A percentile compares a stretch with the other conserved stretches of the same genome.
These are phyloP conservation scores for Acrocyrtus sp. DNA, from an alignment of 2,888 invertebrate species.

Conservation along the genomic window DNA sequence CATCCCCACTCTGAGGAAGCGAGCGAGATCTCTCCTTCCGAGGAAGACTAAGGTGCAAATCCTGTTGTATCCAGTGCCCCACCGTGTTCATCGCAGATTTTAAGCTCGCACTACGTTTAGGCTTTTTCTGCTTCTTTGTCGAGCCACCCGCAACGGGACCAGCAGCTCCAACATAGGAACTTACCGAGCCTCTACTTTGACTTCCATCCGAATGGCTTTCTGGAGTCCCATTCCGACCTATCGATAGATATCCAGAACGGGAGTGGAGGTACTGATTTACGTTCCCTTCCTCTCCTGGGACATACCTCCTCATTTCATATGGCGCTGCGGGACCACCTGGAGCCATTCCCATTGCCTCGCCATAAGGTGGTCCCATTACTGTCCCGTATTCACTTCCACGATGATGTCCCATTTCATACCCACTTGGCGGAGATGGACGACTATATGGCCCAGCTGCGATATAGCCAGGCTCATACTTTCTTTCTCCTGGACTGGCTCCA, in stretches of 20 bases:
- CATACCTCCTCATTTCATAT: conserved; percentile 39
- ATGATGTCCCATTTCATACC: neutral
- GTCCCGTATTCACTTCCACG: neutral
- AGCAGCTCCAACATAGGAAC: conserved; percentile 16
- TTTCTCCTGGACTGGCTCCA: conserved; percentile 44
- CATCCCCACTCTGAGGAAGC: conserved; percentile 69
- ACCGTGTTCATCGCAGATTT: conserved; percentile 85
- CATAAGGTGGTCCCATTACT: conserved; percentile 11
- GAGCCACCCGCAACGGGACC: conserved; percentile 67
- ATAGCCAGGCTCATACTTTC: conserved; percentile 33
- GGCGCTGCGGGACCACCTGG: conserved; percentile 4
- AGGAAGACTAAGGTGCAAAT: conserved; percentile 74
- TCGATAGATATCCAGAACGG: conserved; percentile 56
- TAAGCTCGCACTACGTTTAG: conserved; percentile 76
- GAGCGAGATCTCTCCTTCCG: conserved; percentile 85
- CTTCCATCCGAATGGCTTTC: conserved; percentile 49
- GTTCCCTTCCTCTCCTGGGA: conserved; percentile 11
- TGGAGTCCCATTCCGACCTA: conserved; percentile 48
- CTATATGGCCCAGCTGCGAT: conserved; percentile 19
- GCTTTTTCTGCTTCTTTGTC: conserved; percentile 73
- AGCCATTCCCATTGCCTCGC: conserved; percentile 23
- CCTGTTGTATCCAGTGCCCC: conserved; percentile 80
- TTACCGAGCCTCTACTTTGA: conserved; percentile 39
- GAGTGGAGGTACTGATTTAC: conserved; percentile 53
- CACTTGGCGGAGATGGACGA: conserved; percentile 9